These are phyloP conservation scores for Micronisus gabar DNA, from an alignment of 2,113 vertebrate species.

Conservation along the genomic window DNA sequence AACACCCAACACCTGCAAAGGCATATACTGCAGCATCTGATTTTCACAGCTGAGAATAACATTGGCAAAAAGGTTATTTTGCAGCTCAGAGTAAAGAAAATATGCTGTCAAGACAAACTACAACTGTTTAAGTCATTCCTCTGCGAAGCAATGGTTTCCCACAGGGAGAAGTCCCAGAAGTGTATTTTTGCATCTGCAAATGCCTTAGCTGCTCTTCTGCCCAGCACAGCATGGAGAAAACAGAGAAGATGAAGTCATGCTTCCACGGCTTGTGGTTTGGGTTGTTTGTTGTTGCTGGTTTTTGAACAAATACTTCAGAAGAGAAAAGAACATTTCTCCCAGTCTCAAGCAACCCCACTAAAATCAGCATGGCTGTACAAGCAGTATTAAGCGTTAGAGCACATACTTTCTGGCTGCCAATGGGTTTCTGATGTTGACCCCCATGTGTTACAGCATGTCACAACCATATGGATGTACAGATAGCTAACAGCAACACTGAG, in stretches of 20 bases:
- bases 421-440: background rate
- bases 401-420: background rate
- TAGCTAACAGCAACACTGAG: background rate
- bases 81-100: constrained; percentile 40
- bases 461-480: background rate
- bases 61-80: constrained; percentile 12
- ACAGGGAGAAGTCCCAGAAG: background rate
- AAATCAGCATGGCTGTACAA: background rate
- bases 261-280: background rate
- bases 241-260: background rate
- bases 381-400: background rate
- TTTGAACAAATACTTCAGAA: background rate
- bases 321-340: background rate
- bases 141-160: constrained; percentile 20
- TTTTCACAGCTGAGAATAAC: constrained; percentile 22
- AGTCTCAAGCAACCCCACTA: background rate
- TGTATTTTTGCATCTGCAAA: constrained; percentile 21
- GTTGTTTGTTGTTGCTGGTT: background rate
- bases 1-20: background rate
- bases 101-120: constrained; percentile 27
- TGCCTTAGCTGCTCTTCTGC: constrained; percentile 6
- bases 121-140: constrained; percentile 50
- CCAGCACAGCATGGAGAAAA: background rate
- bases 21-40: background rate
- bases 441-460: background rate